These are phyloP conservation scores for Corythoichthys haematopterus DNA, from an alignment of 2,113 vertebrate species.

Conservation along the genomic window DNA sequence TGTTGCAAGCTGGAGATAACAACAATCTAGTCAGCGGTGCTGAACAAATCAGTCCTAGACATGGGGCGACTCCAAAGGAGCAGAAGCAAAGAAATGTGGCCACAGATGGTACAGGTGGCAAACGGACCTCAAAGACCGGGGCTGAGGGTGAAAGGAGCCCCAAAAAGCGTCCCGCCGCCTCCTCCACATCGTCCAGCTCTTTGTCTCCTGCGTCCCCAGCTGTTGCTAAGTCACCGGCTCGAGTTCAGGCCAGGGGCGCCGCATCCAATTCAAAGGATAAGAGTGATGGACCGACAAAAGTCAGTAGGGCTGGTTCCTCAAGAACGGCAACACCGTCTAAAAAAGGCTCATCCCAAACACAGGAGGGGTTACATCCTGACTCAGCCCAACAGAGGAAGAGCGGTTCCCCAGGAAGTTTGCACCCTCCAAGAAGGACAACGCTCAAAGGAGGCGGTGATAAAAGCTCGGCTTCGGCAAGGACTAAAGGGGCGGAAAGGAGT, in stretches of 20 bases:
- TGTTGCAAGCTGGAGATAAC: slow-evolving; percentile 76
- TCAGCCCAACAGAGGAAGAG: slow-evolving; percentile 72
- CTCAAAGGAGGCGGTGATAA: slow-evolving; percentile 64
- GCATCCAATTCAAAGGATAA: slow-evolving; percentile 66
- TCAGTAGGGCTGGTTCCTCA: slow-evolving; percentile 70
- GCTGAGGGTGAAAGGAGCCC: slow-evolving; percentile 73
- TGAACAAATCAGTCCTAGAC: slow-evolving; percentile 78
- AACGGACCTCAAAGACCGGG: slow-evolving; percentile 71
- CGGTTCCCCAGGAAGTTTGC: slow-evolving; percentile 64
- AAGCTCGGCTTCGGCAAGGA: slow-evolving; percentile 58
- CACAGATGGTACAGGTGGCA: slow-evolving; percentile 58
- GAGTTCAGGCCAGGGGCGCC: slow-evolving; percentile 64
- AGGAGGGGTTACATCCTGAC: slow-evolving; percentile 56
- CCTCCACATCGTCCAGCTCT: slow-evolving; percentile 76
- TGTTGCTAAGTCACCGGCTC: slow-evolving; percentile 41
- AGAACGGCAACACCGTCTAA: slow-evolving; percentile 70
- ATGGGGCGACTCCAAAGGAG: slow-evolving; percentile 81
- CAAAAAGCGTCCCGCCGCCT: slow-evolving; percentile 76
- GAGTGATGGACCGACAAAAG: slow-evolving; percentile 66
- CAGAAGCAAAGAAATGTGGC: slow-evolving; percentile 66
- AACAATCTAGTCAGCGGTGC: slow-evolving; percentile 80
- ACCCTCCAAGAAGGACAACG: slow-evolving; percentile 65
- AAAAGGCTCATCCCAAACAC: slow-evolving; percentile 74
- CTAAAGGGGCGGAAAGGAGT: slow-evolving; percentile 75
- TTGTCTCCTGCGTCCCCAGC: slow-evolving; percentile 60